Conservation (phyloP, 2,888 invertebrate species). For the Rhagophthalmus giganteus region DNA sequence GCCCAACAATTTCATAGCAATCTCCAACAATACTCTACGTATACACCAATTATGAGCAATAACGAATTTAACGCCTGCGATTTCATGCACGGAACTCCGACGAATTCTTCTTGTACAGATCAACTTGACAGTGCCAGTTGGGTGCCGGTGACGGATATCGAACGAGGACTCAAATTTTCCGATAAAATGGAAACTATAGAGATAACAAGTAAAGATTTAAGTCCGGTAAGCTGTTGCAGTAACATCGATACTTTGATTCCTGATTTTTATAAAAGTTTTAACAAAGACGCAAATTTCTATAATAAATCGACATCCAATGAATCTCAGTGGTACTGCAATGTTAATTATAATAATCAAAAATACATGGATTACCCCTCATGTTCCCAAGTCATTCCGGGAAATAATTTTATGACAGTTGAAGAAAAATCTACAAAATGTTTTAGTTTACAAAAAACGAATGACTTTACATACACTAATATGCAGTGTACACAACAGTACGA, state of each 20-base stretch:
- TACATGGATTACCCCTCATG: slow-evolving; percentile 47
- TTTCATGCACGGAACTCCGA: slow-evolving; percentile 30
- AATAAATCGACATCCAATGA: slow-evolving; percentile 33
- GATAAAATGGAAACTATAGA: slow-evolving; percentile 49
- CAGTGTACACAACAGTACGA: not conserved
- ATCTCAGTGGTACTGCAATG: slow-evolving; percentile 39
- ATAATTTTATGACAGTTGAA: slow-evolving; percentile 36
- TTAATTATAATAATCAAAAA: slow-evolving; percentile 41
- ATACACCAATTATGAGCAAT: slow-evolving; percentile 18
- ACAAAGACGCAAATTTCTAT: too few species aligned
- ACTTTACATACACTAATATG: not conserved
- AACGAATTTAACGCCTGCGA: slow-evolving; percentile 21
- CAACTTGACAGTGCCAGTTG: slow-evolving; percentile 33
- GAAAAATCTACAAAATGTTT: slow-evolving; percentile 26
- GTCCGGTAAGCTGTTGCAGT: slow-evolving; percentile 48
- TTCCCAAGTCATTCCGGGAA: slow-evolving; percentile 41
- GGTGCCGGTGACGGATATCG: slow-evolving; percentile 35
- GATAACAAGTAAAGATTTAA: slow-evolving; percentile 48
- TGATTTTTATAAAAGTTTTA: slow-evolving; percentile 43
- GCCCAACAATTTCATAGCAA: slow-evolving; percentile 32
- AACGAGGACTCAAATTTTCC: slow-evolving; percentile 37
- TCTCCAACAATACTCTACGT: slow-evolving; percentile 29
- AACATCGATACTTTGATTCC: slow-evolving; percentile 43
- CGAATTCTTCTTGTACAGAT: slow-evolving; percentile 25
- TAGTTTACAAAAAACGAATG: not conserved